These are phyloP conservation scores for Drosophila crucigera DNA, from an alignment of 2,888 invertebrate species.

Conservation along the genomic window DNA sequence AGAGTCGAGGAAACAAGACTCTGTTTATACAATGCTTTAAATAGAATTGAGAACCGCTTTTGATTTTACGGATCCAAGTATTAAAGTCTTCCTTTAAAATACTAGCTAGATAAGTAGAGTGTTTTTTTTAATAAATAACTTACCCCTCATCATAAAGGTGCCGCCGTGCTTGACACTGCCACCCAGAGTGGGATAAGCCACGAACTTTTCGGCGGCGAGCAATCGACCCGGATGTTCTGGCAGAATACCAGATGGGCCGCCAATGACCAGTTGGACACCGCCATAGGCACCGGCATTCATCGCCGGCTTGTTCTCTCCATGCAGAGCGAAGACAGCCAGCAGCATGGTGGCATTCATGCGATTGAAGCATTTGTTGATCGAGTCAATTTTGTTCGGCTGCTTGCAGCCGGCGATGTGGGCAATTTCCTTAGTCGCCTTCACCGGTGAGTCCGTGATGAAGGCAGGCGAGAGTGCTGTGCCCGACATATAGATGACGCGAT, in stretches of 20 bases:
- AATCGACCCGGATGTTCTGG: constrained; percentile 83
- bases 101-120: too few relatives aligned
- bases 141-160: constrained; percentile 85
- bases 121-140: constrained; percentile 27
- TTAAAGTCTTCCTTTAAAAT: too few relatives aligned
- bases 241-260: constrained; percentile 83
- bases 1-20: not conserved
- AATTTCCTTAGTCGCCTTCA: constrained; percentile 82
- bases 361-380: constrained; percentile 83
- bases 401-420: constrained; percentile 84
- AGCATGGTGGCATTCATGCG: constrained; percentile 83
- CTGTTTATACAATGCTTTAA: too few relatives aligned
- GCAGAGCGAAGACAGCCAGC: constrained; percentile 83
- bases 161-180: constrained; percentile 86
- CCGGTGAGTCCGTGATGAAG: constrained; percentile 85
- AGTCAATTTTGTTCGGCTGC: constrained; percentile 70
- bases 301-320: constrained; percentile 69
- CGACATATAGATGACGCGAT: constrained; percentile 86
- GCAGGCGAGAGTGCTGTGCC: constrained; percentile 86
- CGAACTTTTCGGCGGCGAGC: constrained; percentile 79
- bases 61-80: not conserved
- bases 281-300: constrained; percentile 73
- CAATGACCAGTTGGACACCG: constrained; percentile 82
- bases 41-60: not conserved
- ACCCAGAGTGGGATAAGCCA: constrained; percentile 84